Evolutionary conservation across 1,140 invertebrate species (phyloP), one percentile per base, ranked within the genome.

Genomic region (Caenorhabditis briggsae): DNA sequence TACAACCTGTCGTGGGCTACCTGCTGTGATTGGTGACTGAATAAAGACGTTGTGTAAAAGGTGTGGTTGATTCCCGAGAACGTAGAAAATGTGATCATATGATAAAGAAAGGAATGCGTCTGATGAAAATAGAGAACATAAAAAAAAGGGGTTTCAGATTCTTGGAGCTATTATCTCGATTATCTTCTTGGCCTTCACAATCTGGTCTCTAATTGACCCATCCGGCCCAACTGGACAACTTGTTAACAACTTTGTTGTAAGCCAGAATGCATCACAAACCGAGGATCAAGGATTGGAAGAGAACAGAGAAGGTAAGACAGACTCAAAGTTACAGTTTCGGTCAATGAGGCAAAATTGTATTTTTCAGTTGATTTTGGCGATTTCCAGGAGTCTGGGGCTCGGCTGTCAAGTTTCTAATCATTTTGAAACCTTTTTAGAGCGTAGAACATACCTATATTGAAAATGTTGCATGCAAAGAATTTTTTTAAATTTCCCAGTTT

Each of bases 171-270:
- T 86, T 78, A 23, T 82, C 74, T 82, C 41, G 23, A 53, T 86
- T 50, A 50, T 86, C 74, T 70, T 85, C n/a, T 33, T 85, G n/a
- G 53, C 25, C 16, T 53, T 78, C 65, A 48, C 84, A 8, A 41
- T 86, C 16, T 86, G 85, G 85, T 86, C 85, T 5, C 50, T 86
- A 2, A 86, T 86, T 20, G 78, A 86, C 18, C 85, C 85, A 41
- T 50, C 25, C 12, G 74, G 64, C 16, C 18, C 11, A 11, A 50
- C 85, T 12, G 85, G 64, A 48, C 43, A 55, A 64, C 23, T 86
- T 9, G 85, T 56, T 11, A 86, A 82, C 25, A 86, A 86, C 78
- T 65, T 85, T 50, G 48, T 85, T 16, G 50, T 85, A 2, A 85
- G 59, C 18, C 58, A 64, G 18, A 85, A 85, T 78, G 65, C 5